Evolutionary conservation across 1,140 invertebrate genomes (phyloP), one percentile per base, ranked within the genome.

Genomic region (Diuraphis noxia): DNA sequence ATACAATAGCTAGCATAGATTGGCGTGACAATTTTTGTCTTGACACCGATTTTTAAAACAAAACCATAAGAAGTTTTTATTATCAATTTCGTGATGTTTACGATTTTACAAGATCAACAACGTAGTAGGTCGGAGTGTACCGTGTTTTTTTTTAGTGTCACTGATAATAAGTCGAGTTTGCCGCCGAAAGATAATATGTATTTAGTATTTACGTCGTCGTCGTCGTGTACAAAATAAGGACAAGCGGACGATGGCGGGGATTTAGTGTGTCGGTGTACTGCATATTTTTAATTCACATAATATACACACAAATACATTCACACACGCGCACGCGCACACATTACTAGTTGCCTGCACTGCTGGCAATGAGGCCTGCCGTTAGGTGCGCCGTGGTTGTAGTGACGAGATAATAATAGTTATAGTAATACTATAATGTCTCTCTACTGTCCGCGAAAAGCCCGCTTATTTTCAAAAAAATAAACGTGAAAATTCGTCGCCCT

Each of bases 401-500:
- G 34, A 52, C 46, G 85, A 43, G 41, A 85, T 84, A 41, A 46
- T 38, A 36, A 85, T 79, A n/a, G 30, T 72, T 17, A 72, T 72
- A 72, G n/a, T 72, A 72, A n/a, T 43, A 36, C 17, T 36, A 21
- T 38, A 19, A 9, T 38, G 23, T 4, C 5, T 36, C 23, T 86
- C 7, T 40, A 30, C 86, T 30, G 23, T 38, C 25, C 52, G 52
- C 17, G 63, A 91, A 90, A 91, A 91, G 89, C 89, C 89, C 89
- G 89, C 89, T 91, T 82, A 91, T 81, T 91, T 91, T 91, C 89
- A 91, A 91, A 89, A 88, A 49, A 52, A 87, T 40, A 46, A 30
- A 25, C 46, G 21, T 30, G 38, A 36, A 52, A 52, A 86, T 30
- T n/a, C 40, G 17, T 19, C 41, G 30, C 30, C 30, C 40, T 46